Conservation (phyloP, 2,888 invertebrate species). For the Amblyjoppa proteus region DNA sequence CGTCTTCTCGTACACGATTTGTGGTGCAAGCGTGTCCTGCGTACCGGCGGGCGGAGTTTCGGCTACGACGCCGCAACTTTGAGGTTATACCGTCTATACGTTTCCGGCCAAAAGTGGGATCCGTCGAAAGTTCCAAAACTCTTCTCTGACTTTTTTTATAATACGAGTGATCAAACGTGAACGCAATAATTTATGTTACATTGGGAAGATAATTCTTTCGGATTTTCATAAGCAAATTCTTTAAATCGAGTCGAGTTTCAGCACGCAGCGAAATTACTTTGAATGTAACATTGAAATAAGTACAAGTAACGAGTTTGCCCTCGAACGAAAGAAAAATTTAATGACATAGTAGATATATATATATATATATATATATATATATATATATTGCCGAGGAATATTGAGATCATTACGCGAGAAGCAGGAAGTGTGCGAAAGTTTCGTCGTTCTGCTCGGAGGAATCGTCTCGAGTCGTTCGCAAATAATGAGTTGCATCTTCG, state of each 20-base stretch:
- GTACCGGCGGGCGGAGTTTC: too few relatives aligned
- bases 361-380: neutral
- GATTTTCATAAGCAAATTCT: neutral
- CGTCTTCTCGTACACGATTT: neutral
- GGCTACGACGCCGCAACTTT: too few relatives aligned
- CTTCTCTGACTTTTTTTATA: neutral
- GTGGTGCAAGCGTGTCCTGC: neutral
- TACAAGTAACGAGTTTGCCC: neutral
- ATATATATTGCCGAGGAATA: neutral
- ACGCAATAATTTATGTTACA: neutral
- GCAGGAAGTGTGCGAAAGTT: constrained; percentile 1
- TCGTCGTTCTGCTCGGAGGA: neutral
- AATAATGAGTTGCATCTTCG: neutral
- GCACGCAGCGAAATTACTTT: neutral
- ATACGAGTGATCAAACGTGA: neutral
- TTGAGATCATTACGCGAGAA: neutral
- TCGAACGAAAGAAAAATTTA: neutral
- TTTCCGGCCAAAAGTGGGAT: too few relatives aligned
- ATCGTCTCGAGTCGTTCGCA: neutral
- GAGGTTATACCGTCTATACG: too few relatives aligned
- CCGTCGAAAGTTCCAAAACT: neutral
- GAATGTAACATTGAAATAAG: constrained; percentile 2
- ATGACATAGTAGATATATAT: neutral
- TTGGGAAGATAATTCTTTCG: neutral
- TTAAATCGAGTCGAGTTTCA: neutral